Conservation (phyloP, 1,140 invertebrate genomes). For the Chironomus striatipennis region DNA sequence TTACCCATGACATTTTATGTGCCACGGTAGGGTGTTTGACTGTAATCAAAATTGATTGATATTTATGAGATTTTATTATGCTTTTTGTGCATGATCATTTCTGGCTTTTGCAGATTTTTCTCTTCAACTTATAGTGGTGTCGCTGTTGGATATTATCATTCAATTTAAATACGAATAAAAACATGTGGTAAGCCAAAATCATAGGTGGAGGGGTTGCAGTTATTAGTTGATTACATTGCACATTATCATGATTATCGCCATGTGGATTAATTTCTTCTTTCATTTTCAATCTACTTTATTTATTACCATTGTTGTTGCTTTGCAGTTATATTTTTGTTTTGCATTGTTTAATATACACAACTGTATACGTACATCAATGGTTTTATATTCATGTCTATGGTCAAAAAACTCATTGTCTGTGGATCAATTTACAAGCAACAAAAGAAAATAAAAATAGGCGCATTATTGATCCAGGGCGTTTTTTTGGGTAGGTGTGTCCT, state of each 20-base stretch:
- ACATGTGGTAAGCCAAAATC: conserved; percentile 1
- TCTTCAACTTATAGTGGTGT: not conserved
- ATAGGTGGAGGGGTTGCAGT: conserved; percentile 26
- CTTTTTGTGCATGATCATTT: conserved; percentile 18
- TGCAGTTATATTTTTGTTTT: not conserved
- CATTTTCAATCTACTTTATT: not conserved
- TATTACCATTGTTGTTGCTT: not conserved
- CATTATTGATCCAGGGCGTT: no score
- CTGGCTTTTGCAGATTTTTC: conserved; percentile 12
- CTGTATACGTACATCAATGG: not conserved
- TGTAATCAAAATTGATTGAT: conserved; percentile 24
- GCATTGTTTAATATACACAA: not conserved
- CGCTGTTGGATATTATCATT: conserved; percentile 5
- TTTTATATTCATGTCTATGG: not conserved
- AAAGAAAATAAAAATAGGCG: not conserved
- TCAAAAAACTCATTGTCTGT: not conserved
- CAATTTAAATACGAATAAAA: not conserved
- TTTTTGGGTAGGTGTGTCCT: not conserved
- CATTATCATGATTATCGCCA: conserved; percentile 40
- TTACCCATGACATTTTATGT: not conserved
- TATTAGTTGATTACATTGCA: conserved; percentile 42
- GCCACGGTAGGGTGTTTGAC: conserved; percentile 10
- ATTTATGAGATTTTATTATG: conserved; percentile 21
- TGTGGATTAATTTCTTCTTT: conserved; percentile 6
- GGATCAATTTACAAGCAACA: not conserved